These are phyloP conservation scores for Brachyalestes nurse DNA, from an alignment of 2,797 vertebrate species.

Conservation along the genomic window DNA sequence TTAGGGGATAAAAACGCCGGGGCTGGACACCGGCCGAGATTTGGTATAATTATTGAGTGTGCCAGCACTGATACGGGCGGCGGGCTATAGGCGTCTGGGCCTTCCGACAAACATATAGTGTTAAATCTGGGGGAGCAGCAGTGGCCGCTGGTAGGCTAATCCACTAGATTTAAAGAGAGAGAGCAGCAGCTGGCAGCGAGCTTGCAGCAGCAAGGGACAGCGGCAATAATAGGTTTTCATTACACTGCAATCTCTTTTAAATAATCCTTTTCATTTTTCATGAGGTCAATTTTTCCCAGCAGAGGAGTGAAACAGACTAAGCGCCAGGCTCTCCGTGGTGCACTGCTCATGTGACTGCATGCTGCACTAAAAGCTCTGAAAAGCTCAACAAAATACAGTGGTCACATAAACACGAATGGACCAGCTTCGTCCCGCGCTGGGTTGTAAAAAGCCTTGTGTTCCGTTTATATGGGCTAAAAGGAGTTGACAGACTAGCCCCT, in stretches of 20 bases:
- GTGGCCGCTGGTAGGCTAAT: constrained; percentile 27
- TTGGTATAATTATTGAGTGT: constrained; percentile 38
- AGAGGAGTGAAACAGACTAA: constrained; percentile 42
- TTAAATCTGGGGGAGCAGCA: constrained; percentile 45
- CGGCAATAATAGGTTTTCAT: constrained; percentile 56
- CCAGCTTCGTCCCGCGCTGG: not conserved
- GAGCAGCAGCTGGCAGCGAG: constrained; percentile 27
- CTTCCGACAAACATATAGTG: constrained; percentile 47
- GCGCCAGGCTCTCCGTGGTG: not conserved
- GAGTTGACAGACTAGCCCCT: not conserved
- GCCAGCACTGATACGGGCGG: constrained; percentile 17
- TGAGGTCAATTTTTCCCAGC: constrained; percentile 53
- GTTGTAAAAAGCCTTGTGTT: not conserved
- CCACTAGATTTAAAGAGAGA: constrained; percentile 35
- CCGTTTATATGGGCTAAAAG: not conserved
- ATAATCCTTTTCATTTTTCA: constrained; percentile 59
- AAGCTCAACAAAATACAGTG: constrained; percentile 1
- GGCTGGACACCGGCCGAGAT: constrained; percentile 40
- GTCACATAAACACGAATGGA: not conserved
- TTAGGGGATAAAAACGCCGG: constrained; percentile 30
- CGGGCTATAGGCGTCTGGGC: constrained; percentile 37
- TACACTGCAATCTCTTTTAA: constrained; percentile 54
- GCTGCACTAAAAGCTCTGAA: constrained; percentile 1
- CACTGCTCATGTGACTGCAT: not conserved
- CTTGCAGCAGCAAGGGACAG: constrained; percentile 34